Evolutionary conservation across 2,113 vertebrate species (phyloP).

Genomic region (Pedionomus torquatus): DNA sequence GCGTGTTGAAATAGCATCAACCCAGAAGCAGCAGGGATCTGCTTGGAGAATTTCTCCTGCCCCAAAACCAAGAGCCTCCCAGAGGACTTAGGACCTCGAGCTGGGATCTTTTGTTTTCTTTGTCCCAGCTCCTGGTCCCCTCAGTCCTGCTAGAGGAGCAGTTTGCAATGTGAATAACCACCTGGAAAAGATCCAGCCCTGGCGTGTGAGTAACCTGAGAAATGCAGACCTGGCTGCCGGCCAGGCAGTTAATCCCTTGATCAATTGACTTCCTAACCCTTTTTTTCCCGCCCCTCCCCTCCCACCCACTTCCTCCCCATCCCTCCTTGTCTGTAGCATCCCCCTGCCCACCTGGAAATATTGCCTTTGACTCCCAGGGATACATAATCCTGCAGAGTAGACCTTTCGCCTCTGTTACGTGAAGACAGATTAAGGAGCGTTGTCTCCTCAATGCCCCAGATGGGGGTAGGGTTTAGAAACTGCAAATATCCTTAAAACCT

Average conservation of each 20-base stretch:
- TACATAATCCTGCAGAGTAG: background rate
- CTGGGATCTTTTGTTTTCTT: background rate
- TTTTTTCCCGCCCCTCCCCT: background rate
- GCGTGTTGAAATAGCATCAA: background rate
- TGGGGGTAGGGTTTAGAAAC: background rate
- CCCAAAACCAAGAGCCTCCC: background rate
- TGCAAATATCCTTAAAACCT: background rate
- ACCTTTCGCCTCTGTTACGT: background rate
- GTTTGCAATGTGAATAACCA: background rate
- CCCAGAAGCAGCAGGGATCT: background rate
- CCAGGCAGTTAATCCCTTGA: background rate
- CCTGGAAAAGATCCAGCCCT: background rate
- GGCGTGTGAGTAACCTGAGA: background rate
- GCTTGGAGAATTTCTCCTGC: background rate
- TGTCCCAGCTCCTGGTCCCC: background rate
- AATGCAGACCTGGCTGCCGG: background rate
- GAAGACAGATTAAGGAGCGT: background rate
- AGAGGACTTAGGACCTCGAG: fast-evolving
- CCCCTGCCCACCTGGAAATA: background rate
- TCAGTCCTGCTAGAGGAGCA: background rate
- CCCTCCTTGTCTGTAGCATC: background rate
- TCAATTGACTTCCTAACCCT: background rate
- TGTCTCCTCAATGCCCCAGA: fast-evolving
- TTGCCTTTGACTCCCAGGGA: background rate
- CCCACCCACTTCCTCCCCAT: background rate